These are phyloP conservation scores for Ciconia nigra DNA, from an alignment of 2,797 vertebrate genomes.

Conservation along the genomic window DNA sequence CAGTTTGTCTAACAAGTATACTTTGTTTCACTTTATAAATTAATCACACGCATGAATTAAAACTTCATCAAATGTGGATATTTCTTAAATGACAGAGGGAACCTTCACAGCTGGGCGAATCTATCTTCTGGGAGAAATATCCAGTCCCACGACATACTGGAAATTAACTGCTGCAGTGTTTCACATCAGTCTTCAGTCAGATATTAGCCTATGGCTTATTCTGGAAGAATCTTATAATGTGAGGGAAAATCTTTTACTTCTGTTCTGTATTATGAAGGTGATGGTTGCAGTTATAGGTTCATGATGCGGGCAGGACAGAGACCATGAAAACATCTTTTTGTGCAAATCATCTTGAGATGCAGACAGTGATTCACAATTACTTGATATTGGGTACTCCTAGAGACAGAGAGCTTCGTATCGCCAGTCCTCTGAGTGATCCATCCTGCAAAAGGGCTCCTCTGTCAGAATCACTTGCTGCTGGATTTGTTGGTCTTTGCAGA, in stretches of 20 bases:
- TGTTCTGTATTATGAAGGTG: neutral
- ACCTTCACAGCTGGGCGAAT: neutral
- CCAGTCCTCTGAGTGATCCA: neutral
- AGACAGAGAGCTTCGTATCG: neutral
- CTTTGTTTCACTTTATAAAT: slow-evolving; percentile 37
- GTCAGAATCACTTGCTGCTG: neutral
- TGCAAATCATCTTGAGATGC: neutral
- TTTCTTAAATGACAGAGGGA: neutral
- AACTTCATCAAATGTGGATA: neutral
- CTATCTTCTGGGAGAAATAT: neutral
- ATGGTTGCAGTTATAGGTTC: neutral
- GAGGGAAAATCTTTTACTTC: neutral
- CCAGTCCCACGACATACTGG: neutral
- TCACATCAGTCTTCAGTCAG: neutral
- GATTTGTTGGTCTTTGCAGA: neutral
- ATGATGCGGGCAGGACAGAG: neutral
- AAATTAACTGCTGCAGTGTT: neutral
- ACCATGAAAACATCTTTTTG: neutral
- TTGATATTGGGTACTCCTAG: neutral
- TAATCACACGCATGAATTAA: slow-evolving; percentile 18
- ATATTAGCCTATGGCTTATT: neutral
- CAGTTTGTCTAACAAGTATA: slow-evolving; percentile 1
- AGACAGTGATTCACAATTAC: neutral
- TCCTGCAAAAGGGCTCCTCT: neutral
- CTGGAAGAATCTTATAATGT: neutral